A percentile compares a stretch with the other conserved stretches of the same genome.
phyloP scores from a whole-genome alignment of 2,888 invertebrate genomes.

The Gastrophysa polygoni region DNA sequence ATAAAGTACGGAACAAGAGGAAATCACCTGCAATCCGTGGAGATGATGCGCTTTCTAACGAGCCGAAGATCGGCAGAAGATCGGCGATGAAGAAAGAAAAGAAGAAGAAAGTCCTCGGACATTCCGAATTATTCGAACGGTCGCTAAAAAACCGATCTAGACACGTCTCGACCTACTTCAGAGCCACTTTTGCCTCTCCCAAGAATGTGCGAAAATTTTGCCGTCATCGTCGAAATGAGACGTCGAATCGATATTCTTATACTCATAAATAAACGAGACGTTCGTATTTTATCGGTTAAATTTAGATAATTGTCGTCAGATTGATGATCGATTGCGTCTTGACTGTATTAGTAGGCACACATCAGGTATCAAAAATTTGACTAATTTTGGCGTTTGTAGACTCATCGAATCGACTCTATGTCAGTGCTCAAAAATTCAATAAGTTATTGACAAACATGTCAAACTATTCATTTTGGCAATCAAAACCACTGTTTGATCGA shows the following conservation, averaged over 20 bases:
- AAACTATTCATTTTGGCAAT: too few relatives aligned
- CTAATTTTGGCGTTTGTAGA: too few relatives aligned
- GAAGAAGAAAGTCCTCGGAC: conserved; percentile 35
- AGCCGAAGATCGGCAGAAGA: conserved; percentile 18
- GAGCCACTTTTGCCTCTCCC: conserved; percentile 19
- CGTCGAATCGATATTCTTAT: neutral
- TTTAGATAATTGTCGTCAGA: too few relatives aligned
- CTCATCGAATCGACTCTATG: too few relatives aligned
- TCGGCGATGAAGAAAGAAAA: conserved; percentile 4
- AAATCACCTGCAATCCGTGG: neutral
- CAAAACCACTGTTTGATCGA: too few relatives aligned
- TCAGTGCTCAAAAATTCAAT: too few relatives aligned
- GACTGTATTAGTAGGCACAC: too few relatives aligned
- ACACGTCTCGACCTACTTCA: conserved; percentile 33
- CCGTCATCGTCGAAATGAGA: neutral
- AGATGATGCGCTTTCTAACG: conserved; percentile 29
- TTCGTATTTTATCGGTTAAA: too few relatives aligned
- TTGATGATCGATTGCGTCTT: too few relatives aligned
- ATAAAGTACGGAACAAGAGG: neutral
- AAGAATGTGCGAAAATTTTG: conserved; percentile 6
- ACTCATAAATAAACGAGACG: neutral
- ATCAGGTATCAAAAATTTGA: too few relatives aligned
- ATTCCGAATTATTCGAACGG: conserved; percentile 36
- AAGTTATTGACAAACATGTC: too few relatives aligned
- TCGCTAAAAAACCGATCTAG: conserved; percentile 35